Percentiles rank a stretch among this genome's conserved stretches.
Conservation (phyloP, 2,888 invertebrate genomes). For the Tupiocoris notatus region DNA sequence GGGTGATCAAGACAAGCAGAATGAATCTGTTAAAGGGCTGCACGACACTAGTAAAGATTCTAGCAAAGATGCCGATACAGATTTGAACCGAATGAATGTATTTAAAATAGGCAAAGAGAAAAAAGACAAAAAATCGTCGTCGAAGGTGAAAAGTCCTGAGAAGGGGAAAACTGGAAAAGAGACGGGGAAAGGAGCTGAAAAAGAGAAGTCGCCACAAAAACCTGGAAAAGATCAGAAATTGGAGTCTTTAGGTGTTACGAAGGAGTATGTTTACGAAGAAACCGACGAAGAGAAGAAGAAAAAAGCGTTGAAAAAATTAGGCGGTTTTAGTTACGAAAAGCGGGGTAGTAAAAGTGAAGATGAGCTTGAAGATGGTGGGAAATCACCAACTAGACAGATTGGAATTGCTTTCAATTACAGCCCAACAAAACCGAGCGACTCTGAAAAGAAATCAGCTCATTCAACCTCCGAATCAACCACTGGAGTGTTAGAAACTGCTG, state of each 20-base stretch:
- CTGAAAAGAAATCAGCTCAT: not conserved
- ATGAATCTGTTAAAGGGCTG: not conserved
- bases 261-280: slow-evolving; percentile 27
- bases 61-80: not conserved
- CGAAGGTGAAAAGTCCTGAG: slow-evolving; percentile 46
- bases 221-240: slow-evolving; percentile 10
- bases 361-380: slow-evolving; percentile 30
- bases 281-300: slow-evolving; percentile 47
- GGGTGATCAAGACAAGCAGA: slow-evolving; percentile 38
- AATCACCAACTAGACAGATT: slow-evolving; percentile 20
- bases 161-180: slow-evolving; percentile 54
- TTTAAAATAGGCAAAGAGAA: slow-evolving; percentile 27
- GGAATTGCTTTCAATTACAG: slow-evolving; percentile 34
- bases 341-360: slow-evolving; percentile 17
- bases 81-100: slow-evolving; percentile 31
- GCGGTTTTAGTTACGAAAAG: slow-evolving; percentile 40
- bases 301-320: slow-evolving; percentile 47
- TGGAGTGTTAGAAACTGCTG: not conserved
- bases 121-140: slow-evolving; percentile 38
- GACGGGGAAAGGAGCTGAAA: slow-evolving; percentile 52
- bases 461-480: not conserved
- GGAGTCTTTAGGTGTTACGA: slow-evolving; percentile 25
- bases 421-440: not conserved
- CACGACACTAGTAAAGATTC: no score
- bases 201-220: slow-evolving; percentile 53